Evolutionary conservation across 2,113 vertebrate genomes (phyloP), one percentile per base, ranked within the genome.

Genomic region (Synodontis membranacea): DNA sequence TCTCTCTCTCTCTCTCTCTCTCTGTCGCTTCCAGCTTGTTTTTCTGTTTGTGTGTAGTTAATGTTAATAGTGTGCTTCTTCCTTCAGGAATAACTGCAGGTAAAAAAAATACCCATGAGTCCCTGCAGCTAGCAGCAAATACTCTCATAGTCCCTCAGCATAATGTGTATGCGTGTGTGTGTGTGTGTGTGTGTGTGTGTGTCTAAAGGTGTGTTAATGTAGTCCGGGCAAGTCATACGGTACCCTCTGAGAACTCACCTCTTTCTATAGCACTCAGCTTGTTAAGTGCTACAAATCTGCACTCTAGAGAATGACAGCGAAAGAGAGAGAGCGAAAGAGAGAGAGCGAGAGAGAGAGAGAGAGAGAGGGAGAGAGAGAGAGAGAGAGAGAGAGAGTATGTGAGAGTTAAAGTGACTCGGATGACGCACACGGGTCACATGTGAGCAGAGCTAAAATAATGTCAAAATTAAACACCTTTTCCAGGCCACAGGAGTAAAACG

Each of bases 91-190:
- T 90, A 80, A 84, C 80, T 79, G 56, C 58, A 56, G 84, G 84
- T 86, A 64, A 87, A 88, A 87, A 89, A 83, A 87, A 76, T 85
- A 87, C 89, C 89, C 87, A 81, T 75, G 87, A 87, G 83, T 81
- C 86, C 80, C 81, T 62, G 86, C 84, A 74, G 83, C 87, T 89
- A 86, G 86, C 84, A 90, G 84, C 88, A 90, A 90, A 90, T 90
- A 90, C 87, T 90, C 89, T 90, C 89, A 75, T 76, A 87, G 87
- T 88, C 89, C 89, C 89, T 86, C 34, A 88, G 86, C 87, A 87
- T 50, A 46, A 58, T 54, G 19, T 64, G 48, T 79, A 48, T 37
- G n/a, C 83, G 87, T 88, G 58, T 86, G 79, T 88, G 87, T 88
- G 70, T 85, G 68, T 48, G 60, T 75, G 86, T 81, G 86, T 85